Evolutionary conservation across 37 sponge, comb jelly and placozoan genomes (phyloP).

Genomic region (Haliclona indistincta): DNA sequence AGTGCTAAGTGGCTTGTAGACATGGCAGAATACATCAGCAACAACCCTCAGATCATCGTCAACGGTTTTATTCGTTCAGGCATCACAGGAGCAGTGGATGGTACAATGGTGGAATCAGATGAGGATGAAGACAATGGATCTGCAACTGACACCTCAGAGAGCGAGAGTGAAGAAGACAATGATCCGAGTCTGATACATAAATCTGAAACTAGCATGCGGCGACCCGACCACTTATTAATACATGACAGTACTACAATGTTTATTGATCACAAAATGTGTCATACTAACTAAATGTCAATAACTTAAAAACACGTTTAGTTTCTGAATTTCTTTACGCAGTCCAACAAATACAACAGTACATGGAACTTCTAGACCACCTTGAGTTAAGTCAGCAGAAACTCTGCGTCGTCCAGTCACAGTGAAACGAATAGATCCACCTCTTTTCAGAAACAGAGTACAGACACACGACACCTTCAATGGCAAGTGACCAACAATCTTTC

Average conservation of each 20-base stretch:
- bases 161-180: slow-evolving; percentile 7
- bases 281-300: not conserved
- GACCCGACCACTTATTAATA: not conserved
- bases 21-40: slow-evolving; percentile 24
- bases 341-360: slow-evolving; percentile 8
- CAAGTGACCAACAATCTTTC: slow-evolving; percentile 19
- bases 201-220: not conserved
- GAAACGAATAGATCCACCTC: slow-evolving; percentile 3
- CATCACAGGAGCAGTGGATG: slow-evolving; percentile 7
- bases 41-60: slow-evolving; percentile 1
- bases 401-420: slow-evolving; percentile 16
- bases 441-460: slow-evolving; percentile 2
- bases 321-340: not conserved
- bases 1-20: slow-evolving; percentile 31
- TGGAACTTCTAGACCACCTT: slow-evolving; percentile 34
- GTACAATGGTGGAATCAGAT: not conserved
- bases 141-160: not conserved
- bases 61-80: slow-evolving; percentile 34
- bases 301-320: slow-evolving; percentile 10
- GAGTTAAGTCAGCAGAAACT: slow-evolving; percentile 1
- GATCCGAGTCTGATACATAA: no score
- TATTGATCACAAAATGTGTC: not conserved
- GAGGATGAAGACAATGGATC: not conserved
- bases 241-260: no score
- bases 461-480: slow-evolving; percentile 25